phyloP scores from a whole-genome alignment of 2,113 vertebrate species.

The Addax nasomaculatus region DNA sequence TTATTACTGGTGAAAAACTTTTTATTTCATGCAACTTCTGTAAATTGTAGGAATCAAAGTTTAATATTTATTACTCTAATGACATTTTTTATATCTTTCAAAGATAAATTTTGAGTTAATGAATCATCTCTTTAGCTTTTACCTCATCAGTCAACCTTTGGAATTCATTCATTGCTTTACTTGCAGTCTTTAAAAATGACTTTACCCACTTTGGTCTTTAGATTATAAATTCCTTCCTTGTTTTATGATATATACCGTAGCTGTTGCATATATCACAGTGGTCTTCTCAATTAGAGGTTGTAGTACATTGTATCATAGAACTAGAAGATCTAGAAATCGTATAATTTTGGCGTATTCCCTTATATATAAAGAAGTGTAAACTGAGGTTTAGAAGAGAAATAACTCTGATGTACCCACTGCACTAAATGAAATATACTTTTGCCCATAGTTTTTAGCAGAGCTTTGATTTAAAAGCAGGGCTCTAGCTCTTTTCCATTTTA shows the following conservation, averaged over 20 bases:
- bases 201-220: not conserved
- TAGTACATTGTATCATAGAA: not conserved
- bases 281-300: not conserved
- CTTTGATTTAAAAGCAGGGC: not conserved
- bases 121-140: not conserved
- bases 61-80: not conserved
- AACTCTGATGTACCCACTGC: not conserved
- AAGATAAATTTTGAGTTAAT: not conserved
- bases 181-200: not conserved
- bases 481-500: not conserved
- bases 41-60: not conserved
- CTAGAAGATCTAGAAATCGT: not conserved
- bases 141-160: not conserved
- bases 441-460: not conserved
- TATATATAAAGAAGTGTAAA: not conserved
- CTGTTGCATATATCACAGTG: not conserved
- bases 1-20: not conserved
- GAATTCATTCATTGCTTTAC: not conserved
- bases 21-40: not conserved
- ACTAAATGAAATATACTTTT: not conserved
- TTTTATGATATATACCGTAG: not conserved
- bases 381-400: not conserved
- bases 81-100: not conserved
- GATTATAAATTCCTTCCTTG: not conserved
- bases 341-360: not conserved